Evolutionary conservation across 2,888 invertebrate species (phyloP), one percentile per base, ranked within the genome.

Genomic region (Caenorhabditis afra): DNA sequence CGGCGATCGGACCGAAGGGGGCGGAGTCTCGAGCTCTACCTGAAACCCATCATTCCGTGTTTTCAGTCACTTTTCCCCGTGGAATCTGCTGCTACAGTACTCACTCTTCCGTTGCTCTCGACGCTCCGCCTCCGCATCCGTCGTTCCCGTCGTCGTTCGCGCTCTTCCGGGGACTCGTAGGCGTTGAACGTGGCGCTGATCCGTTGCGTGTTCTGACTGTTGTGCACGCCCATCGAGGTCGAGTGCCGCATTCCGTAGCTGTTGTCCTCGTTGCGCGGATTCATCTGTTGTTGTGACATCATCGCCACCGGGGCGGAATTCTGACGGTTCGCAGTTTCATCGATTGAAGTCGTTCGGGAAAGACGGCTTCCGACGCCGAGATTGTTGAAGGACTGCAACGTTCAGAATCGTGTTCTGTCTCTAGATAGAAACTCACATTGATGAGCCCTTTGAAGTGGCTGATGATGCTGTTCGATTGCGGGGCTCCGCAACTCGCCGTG

Each of bases 401-500:
- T 16, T 10, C 3, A 16, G 50, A 47, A 64, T 20, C 3, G 23
- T 57, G 45, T 61, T 41, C 37, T 8, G 11, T 37, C 37, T 8
- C 37, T 0, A n/a, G 16, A 16, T 23, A n/a, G 23, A 14, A 16
- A 55, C 85, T 81, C 53, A 87, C 88, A 81, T 87, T 86, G 44
- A 88, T 86, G 41, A 88, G 73, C 62, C 85, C 87, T 76, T 89
- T 89, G 85, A 89, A 88, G 70, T 89, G 89, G 55, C 82, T 82
- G 41, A 86, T 83, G 23, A 86, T 81, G 53, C 81, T 84, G 45
- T 81, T 80, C 14, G 83, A 76, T 18, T 71, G 78, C 22, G 82
- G 82, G 1, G 86, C 82, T 50, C 86, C 86, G 53, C 81, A 81
- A 49, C 83, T 83, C 23, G 82, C 78, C 14, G 86, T 85, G 20